A percentile compares a stretch with the other conserved stretches of the same genome.
These are phyloP conservation scores for Eristalis intricaria DNA, from an alignment of 2,888 invertebrate species.

Conservation along the genomic window DNA sequence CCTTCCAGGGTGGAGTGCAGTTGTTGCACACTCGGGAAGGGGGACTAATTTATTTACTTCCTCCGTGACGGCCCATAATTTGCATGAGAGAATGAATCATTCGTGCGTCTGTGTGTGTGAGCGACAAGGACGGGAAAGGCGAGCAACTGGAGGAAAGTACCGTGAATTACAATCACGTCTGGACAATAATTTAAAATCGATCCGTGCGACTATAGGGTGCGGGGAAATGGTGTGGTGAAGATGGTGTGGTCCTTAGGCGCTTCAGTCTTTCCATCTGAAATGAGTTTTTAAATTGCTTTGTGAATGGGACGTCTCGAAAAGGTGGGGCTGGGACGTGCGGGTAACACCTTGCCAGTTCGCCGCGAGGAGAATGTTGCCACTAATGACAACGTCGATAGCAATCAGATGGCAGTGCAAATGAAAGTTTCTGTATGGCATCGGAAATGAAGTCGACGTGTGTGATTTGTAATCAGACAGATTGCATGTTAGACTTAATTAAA, in stretches of 20 bases:
- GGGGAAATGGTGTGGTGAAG: background rate
- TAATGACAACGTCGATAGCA: background rate
- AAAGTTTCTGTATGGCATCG: background rate
- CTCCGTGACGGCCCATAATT: conserved; percentile 5
- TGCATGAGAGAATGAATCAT: background rate
- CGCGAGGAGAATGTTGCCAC: background rate
- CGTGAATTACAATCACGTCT: conserved; percentile 79
- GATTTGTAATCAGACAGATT: background rate
- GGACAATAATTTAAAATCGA: conserved; percentile 78
- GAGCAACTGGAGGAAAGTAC: conserved; percentile 46
- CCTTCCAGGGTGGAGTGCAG: conserved; percentile 52
- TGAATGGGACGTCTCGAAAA: background rate
- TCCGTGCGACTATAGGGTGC: conserved; percentile 76
- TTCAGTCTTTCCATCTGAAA: conserved; percentile 35
- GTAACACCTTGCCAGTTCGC: conserved; percentile 2
- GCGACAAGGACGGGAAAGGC: conserved; percentile 12
- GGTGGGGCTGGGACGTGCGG: background rate
- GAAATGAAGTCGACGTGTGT: background rate
- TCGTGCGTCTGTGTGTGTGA: conserved; percentile 1
- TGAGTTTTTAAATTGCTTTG: conserved; percentile 59
- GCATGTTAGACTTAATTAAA: background rate
- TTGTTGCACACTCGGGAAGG: background rate
- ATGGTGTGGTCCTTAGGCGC: conserved; percentile 12
- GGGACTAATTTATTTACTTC: conserved; percentile 19
- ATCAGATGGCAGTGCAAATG: background rate